Base-by-base conservation (phyloP, 1,140 invertebrate genomes). In the Piezodorus guildinii region DNA sequence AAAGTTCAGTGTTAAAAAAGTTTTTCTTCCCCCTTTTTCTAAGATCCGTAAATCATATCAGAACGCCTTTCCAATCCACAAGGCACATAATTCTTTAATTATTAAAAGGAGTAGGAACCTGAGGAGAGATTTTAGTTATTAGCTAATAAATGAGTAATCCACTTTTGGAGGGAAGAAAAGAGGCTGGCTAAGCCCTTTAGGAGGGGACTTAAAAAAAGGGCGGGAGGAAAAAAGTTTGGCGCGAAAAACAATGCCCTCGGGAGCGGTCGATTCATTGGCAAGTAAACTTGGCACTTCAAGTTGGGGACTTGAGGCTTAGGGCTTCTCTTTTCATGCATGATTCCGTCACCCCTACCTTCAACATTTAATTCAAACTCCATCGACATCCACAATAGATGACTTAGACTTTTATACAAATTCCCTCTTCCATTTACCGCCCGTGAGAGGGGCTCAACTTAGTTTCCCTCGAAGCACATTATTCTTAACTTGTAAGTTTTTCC, bases 221-320 rank as follows among this genome's bases (percentile, higher is more conserved):
- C 17, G 52, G 23, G 21, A 25, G 52, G 23, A 23, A 25, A 21
- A 49, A 21, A 49, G n/a, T 49, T 17, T 49, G 21, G 52, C 52
- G 23, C 19, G 52, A 25, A 23, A 56, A 56, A 56, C 17, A 25
- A 25, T 56, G 19, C 17, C 17, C 17, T 5, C 6, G 52, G 46
- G 46, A 49, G 46, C 21, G 46, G 15, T 56, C 52, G 19, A 56
- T 56, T 25, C 52, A 56, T 56, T 56, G 52, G 52, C 52, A 56
- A 56, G 52, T 56, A 56, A 56, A 56, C 52, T 56, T 56, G 52
- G 52, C 52, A 56, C 52, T 56, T 56, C 19, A 56, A 56, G 52
- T 56, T 56, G 52, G 52, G 17, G 46, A 21, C 17, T 30, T 10
- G 19, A n/a, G 23, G 52, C 52, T 56, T 56, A 56, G 52, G 17